phyloP scores from a whole-genome alignment of 2,113 vertebrate genomes.

The Sebastes fasciatus region DNA sequence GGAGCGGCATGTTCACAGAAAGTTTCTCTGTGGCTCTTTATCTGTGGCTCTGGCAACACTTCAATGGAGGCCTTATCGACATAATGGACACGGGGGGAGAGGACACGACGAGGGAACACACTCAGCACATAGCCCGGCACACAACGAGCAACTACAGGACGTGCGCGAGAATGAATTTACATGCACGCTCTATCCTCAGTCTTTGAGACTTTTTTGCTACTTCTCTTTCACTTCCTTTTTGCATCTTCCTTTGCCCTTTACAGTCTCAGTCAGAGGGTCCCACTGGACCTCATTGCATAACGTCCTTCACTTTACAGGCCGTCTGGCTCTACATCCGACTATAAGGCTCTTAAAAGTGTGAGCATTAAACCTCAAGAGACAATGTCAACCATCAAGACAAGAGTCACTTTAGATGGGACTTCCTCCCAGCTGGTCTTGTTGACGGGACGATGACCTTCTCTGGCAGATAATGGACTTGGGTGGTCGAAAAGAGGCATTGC shows the following conservation, averaged over 20 bases:
- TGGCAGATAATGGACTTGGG: background rate
- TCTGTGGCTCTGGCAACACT: slow-evolving; percentile 81
- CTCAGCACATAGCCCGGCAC: slow-evolving; percentile 41
- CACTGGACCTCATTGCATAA: background rate
- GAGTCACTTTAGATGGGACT: slow-evolving; percentile 24
- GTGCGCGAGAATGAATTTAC: background rate
- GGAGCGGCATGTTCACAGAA: slow-evolving; percentile 81
- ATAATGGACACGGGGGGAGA: slow-evolving; percentile 77
- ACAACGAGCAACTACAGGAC: slow-evolving; percentile 14
- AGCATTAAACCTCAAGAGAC: slow-evolving; percentile 15
- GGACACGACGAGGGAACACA: slow-evolving; percentile 69
- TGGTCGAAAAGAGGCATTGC: background rate
- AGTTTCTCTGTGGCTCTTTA: slow-evolving; percentile 82
- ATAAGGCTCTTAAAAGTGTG: slow-evolving; percentile 5
- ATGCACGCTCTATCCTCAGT: background rate
- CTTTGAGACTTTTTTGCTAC: background rate
- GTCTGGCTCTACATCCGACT: background rate
- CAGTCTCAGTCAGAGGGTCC: too few species aligned
- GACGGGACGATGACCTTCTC: slow-evolving; percentile 3
- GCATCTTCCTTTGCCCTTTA: background rate
- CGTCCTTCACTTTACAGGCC: background rate
- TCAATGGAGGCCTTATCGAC: slow-evolving; percentile 83
- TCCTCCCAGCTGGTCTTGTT: slow-evolving; percentile 37
- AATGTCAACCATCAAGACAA: background rate
- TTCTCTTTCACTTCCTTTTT: slow-evolving; percentile 27